Base-by-base conservation (phyloP, 2,888 invertebrate species). In the Pyrrhosoma nymphula region DNA sequence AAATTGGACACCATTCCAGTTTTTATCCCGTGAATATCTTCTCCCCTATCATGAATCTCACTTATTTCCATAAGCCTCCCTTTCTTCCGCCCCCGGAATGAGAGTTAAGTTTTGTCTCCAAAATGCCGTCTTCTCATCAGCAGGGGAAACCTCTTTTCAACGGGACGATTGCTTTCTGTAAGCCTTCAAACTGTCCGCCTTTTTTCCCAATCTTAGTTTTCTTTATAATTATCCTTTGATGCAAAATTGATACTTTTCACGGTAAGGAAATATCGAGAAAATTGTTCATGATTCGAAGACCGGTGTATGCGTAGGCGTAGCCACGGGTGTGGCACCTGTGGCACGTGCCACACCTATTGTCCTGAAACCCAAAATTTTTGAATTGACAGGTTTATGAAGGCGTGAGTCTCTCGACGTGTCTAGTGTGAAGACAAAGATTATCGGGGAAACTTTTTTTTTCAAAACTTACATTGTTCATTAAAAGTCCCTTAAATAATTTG, bases 1-100 rank as follows among this genome's bases (percentile, higher is more conserved):
- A 82, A 82, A 82, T 82, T 82, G 30, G 82, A 82, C 82, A 35
- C 35, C 82, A 82, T 82, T 82, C 82, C 18, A 35, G 82, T 35
- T 35, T 30, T 18, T n/a, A 12, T n/a, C 35, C 82, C 82, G 35
- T 14, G 35, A 35, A 82, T 35, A 14, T 82, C 35, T 82, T 35
- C 30, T 35, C 30, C 2, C 35, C 35, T 35, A 0, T 12, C 82
- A 82, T 82, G 35, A 82, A 82, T 82, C 82, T 82, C 82, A 16
- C 30, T 82, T 82, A 82, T 82, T 82, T 82, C 18, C 14, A 0
- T 18, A 35, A 82, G 35, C 35, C 82, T 35, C 35, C n/a, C 47
- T 47, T 47, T 35, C 82, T 82, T 35, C 14, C 30, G 16, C 3
- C 35, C 18, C 47, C 8, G 10, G 75, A 3, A 8, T 23, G 20